phyloP scores from a whole-genome alignment of 1,140 invertebrate species.

The Odontomachus brunneus region DNA sequence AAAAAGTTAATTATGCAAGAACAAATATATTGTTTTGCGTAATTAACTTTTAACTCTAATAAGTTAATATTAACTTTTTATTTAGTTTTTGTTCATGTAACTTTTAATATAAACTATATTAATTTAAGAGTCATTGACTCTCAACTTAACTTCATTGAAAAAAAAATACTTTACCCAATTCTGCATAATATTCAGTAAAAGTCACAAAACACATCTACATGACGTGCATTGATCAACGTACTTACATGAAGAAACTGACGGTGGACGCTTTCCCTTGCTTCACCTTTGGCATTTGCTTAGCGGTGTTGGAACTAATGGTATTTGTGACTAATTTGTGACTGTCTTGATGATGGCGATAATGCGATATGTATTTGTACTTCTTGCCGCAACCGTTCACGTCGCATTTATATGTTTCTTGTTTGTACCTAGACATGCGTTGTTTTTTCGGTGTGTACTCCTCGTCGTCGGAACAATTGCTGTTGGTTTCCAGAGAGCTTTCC shows the following conservation, averaged over 20 bases:
- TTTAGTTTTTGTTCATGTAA: too few species aligned
- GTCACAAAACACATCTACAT: not conserved
- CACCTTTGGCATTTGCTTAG: constrained; percentile 72
- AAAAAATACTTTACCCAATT: too few species aligned
- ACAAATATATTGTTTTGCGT: too few species aligned
- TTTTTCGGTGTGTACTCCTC: constrained; percentile 84
- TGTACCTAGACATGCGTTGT: constrained; percentile 83
- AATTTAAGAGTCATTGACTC: too few species aligned
- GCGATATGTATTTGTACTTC: constrained; percentile 84
- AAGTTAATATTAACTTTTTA: too few species aligned
- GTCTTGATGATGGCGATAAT: constrained; percentile 84
- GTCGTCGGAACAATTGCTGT: constrained; percentile 80
- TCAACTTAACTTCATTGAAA: too few species aligned
- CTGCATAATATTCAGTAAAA: constrained; percentile 26
- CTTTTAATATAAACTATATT: too few species aligned
- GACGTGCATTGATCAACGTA: not conserved
- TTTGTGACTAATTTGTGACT: constrained; percentile 81
- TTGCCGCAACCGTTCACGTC: constrained; percentile 82
- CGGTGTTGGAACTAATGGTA: constrained; percentile 73
- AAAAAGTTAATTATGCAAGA: too few species aligned
- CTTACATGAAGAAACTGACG: constrained; percentile 84
- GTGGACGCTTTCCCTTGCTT: constrained; percentile 82
- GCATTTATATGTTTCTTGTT: constrained; percentile 83
- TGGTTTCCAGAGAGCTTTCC: constrained; percentile 71
- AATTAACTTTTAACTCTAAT: too few species aligned